Evolutionary conservation across 2,113 vertebrate genomes (phyloP), one percentile per base, ranked within the genome.

Genomic region (Gambusia holbrooki): DNA sequence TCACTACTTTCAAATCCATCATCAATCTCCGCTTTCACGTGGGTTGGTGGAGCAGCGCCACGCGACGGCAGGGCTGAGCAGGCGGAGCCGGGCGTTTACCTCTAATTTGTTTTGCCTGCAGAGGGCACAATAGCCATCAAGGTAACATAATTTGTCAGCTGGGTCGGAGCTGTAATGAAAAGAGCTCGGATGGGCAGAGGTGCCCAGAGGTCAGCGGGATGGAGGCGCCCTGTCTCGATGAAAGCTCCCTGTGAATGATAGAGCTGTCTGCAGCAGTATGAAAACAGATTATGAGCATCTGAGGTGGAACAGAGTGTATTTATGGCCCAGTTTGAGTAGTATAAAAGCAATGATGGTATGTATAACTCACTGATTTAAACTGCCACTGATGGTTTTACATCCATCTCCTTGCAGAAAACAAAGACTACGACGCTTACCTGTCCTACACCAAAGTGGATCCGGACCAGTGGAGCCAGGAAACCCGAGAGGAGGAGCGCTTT

Each of bases 391-490:
- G 35, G 11, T 65, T 37, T 33, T 1, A 66, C 33, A 10, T 48
- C 13, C 12, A 35, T 73, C 33, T 37, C 1, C 81, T 79, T 33
- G 35, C 88, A 99, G 97, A 99, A 77, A 98, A 98, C 90, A 99
- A 99, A 93, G 98, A 99, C 93, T 99, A 98, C 3, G 98, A 99
- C 86, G 98, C 98, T 27, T 99, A 98, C 86, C 94, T 99, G 48
- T 99, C 98, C 82, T 99, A 99, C 92, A 98, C 97, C 90, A 99
- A 99, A 95, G 97, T 98, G 92, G 98, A 99, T 92, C 97, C 97
- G 71, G 98, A 98, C 84, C 97, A 98, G 83, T 99, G 97, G 98
- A 97, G 96, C 93, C 97, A 98, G 91, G 97, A 99, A 94, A 97
- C 96, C 66, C 93, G 96, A 19, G 97, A 99, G 90, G 97, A 99